Evolutionary conservation across 2,797 vertebrate species (phyloP).

Genomic region (Spinus pinus): DNA sequence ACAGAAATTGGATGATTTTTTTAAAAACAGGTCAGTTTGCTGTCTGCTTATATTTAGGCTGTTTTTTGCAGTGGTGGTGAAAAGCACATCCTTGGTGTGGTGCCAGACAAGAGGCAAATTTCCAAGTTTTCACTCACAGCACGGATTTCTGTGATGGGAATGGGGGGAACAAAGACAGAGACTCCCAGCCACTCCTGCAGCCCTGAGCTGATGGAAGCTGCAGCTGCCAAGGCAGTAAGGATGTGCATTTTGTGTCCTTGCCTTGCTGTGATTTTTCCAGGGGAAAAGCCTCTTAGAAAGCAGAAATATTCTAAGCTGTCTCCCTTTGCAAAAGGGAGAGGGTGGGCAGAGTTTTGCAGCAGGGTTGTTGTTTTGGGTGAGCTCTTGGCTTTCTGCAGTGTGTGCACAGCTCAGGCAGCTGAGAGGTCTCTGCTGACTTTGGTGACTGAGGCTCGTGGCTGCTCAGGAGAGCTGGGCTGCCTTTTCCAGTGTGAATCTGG

Average conservation of each 20-base stretch:
- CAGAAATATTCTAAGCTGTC: too few relatives aligned
- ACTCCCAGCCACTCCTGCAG: background rate
- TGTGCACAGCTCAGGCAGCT: rapidly evolving
- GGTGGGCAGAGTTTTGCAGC: background rate
- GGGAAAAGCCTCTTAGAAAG: background rate
- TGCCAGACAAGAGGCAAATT: background rate
- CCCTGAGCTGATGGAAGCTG: background rate
- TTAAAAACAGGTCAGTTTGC: background rate
- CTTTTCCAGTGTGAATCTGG: background rate
- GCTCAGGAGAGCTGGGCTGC: background rate
- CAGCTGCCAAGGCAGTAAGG: background rate
- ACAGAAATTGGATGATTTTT: background rate
- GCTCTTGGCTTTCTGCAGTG: background rate
- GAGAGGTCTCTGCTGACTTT: rapidly evolving
- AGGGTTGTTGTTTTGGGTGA: rapidly evolving
- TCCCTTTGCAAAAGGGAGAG: background rate
- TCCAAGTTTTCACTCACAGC: background rate
- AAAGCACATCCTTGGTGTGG: background rate
- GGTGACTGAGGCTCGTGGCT: background rate
- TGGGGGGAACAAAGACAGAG: background rate
- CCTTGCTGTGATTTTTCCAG: background rate
- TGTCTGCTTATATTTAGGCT: background rate
- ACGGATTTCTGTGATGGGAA: background rate
- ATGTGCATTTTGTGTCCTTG: rapidly evolving
- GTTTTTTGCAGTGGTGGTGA: background rate